Evolutionary conservation across 2,113 vertebrate genomes (phyloP), one percentile per base, ranked within the genome.

Genomic region (Gorsachius goisagi): DNA sequence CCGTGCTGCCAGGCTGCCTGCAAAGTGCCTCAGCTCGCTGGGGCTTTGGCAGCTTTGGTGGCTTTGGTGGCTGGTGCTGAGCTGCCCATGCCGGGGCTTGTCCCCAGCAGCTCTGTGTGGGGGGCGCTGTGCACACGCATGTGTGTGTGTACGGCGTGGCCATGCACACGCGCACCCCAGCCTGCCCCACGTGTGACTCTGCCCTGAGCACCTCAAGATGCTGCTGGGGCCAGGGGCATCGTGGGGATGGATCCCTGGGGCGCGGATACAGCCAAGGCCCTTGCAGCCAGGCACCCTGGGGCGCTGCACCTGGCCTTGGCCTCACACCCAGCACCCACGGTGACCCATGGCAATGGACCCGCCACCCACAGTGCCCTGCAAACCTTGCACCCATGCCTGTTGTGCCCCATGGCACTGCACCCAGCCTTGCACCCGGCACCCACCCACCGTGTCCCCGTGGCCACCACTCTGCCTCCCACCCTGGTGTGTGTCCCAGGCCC

Each of bases 401-500:
- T 39, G 50, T 27, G 50, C 26, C 14, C 50, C 27, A 11, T 15
- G 12, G 10, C 6, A 2, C 17, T 3, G 9, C 27, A 6, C 32
- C 14, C 88, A 56, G 33, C 44, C 33, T 28, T 1, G 5, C 30
- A 5, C 33, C 12, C 50, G 4, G 9, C 23, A 13, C 60, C 47
- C 71, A 21, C 32, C 24, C 32, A 0, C 5, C 0, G 1, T 71
- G 18, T 41, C 7, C 53, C 10, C 5, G 0, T 4, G 60, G 21
- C 21, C 52, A 8, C 15, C 0, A 1, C 75, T 58, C 58, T 50
- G 28, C 41, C 33, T 7, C 47, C 39, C 11, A 2, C 15, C 55
- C n/a, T 1, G 9, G 58, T 0, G 0, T 4, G 4, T 44, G 10
- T 24, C 77, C 58, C 24, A 1, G 5, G 3, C 13, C 11, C n/a